phyloP scores from a whole-genome alignment of 2,888 invertebrate genomes.

The Pimpla rufipes region DNA sequence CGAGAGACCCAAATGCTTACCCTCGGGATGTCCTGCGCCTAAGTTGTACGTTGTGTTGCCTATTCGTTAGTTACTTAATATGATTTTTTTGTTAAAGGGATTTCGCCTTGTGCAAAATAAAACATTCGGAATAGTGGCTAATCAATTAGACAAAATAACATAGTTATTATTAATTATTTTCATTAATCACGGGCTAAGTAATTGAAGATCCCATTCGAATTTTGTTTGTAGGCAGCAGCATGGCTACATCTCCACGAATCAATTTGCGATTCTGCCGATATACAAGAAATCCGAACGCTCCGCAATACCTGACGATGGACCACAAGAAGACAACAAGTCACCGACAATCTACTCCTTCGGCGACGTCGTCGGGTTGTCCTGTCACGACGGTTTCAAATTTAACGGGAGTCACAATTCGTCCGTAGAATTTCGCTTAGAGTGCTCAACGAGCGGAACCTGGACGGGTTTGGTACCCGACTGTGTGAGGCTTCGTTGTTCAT shows the following conservation, averaged over 20 bases:
- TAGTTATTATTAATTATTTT: no score
- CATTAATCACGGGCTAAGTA: no score
- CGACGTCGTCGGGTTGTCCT: conserved; percentile 75
- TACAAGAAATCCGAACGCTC: conserved; percentile 36
- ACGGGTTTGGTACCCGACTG: conserved; percentile 87
- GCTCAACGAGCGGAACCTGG: conserved; percentile 89
- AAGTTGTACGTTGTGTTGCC: conserved; percentile 69
- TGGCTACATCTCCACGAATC: conserved; percentile 69
- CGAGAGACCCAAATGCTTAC: conserved; percentile 84
- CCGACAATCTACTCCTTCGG: conserved; percentile 63
- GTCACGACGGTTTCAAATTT: conserved; percentile 78
- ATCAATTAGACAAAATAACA: no score
- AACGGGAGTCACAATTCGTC: conserved; percentile 71
- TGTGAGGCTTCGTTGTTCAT: conserved; percentile 74
- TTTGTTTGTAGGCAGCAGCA: conserved; percentile 69
- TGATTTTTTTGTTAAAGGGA: not conserved
- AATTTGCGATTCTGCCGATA: conserved; percentile 35
- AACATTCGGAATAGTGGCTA: no score
- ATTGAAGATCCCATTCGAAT: no score
- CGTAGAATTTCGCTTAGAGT: conserved; percentile 80
- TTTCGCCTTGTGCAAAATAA: no score
- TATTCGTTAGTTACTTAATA: not conserved
- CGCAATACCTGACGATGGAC: not conserved
- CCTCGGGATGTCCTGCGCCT: conserved; percentile 84
- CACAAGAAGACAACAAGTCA: not conserved